Percentiles rank a stretch among this genome's conserved stretches.
Evolutionary conservation across 2,113 vertebrate genomes (phyloP).

Genomic region (Elachura formosa): DNA sequence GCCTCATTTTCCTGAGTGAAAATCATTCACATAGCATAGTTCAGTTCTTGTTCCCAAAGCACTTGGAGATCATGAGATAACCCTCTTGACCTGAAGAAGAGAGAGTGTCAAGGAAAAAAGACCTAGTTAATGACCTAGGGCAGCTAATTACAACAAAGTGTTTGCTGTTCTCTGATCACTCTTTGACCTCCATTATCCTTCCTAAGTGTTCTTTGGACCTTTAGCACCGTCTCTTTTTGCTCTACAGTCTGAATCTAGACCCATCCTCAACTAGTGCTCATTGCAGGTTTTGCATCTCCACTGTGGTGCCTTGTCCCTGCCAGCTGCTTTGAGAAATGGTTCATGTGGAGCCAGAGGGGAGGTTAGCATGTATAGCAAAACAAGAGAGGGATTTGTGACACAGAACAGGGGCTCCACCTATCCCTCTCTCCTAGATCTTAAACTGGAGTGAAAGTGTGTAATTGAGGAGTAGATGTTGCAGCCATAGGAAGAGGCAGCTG

Average conservation of each 20-base stretch:
- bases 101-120: not conserved
- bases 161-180: not conserved
- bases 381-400: not conserved
- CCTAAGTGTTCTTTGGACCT: not conserved
- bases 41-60: not conserved
- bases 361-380: not conserved
- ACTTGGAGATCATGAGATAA: constrained; percentile 35
- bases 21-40: not conserved
- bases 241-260: not conserved
- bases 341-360: not conserved
- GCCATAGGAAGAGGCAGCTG: not conserved
- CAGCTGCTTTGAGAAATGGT: not conserved
- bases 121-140: not conserved
- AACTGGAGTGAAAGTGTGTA: not conserved
- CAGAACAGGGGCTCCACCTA: not conserved
- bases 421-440: not conserved
- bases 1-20: not conserved
- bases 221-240: not conserved
- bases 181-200: not conserved
- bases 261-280: not conserved
- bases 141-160: not conserved
- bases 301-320: not conserved
- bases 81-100: constrained; percentile 35
- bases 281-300: not conserved
- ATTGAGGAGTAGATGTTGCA: not conserved